Conservation (phyloP, 2,113 vertebrate genomes). For the Anarrhichthys ocellatus region DNA sequence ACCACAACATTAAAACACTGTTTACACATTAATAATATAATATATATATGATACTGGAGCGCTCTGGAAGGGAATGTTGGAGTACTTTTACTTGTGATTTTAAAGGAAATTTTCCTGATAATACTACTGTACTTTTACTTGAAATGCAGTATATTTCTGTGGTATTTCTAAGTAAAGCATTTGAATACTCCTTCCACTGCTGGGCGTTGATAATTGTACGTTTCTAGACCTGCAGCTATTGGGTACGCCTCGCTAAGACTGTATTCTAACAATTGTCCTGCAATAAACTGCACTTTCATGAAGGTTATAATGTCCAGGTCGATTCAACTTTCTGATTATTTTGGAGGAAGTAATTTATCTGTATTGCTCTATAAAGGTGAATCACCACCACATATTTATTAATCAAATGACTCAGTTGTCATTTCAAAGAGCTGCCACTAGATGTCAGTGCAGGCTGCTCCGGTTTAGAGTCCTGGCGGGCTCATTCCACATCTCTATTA, state of each 20-base stretch:
- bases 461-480: background rate
- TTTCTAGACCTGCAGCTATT: background rate
- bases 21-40: background rate
- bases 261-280: background rate
- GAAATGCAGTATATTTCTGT: background rate
- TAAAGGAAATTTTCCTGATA: background rate
- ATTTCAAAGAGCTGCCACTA: constrained; percentile 56
- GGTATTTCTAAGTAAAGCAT: background rate
- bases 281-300: background rate
- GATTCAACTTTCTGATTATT: background rate
- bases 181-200: background rate
- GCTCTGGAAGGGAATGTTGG: background rate
- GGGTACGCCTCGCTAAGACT: background rate
- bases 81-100: background rate
- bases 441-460: constrained; percentile 73
- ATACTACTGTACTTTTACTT: background rate
- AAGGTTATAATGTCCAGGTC: background rate
- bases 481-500: constrained; percentile 55
- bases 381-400: background rate
- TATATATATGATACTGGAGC: background rate
- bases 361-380: background rate
- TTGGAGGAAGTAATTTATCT: background rate
- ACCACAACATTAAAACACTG: background rate
- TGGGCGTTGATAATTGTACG: background rate
- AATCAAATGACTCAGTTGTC: background rate